Evolutionary conservation across 2,113 vertebrate species (phyloP), one percentile per base, ranked within the genome.

Genomic region (Tringa solitaria): DNA sequence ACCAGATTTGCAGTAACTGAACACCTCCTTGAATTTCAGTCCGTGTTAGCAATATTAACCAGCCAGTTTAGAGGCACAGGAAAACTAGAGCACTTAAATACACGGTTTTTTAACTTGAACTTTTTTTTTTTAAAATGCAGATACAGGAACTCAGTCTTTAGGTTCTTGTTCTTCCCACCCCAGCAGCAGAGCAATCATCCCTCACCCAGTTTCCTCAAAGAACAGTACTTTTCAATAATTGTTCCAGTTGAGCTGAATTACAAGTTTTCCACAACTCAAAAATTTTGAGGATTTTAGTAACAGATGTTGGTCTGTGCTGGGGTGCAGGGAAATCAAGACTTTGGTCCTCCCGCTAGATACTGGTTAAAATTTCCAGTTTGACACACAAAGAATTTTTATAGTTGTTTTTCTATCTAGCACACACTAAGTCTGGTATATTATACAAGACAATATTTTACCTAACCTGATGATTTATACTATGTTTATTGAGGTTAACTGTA

Each of bases 11-110:
- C 72, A 61, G 65, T 65, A 90, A 70, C 35, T 61, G 69, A 57
- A 67, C 39, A 86, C 23, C 37, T 73, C 76, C 84, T 95, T 48
- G 82, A 77, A 48, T 87, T 96, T 77, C 84, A 73, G n/a, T 48
- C 57, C 7, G 1, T 24, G 14, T 33, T 16, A 50, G 51, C 45
- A 74, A 70, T 70, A 70, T 79, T 79, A 87, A 84, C 57, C 41
- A 39, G 20, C 51, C 48, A 28, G 54, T 70, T 91, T n/a, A 91
- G 95, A 97, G 97, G 95, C 96, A 97, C 91, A 96, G 68, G 68
- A 96, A 95, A 97, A 74, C 46, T 33, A 65, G 68, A 96, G 65
- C 95, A 96, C 93, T 94, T 93, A 41, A 93, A 78, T 43, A 75
- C 22, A 37, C 51, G 13, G 35, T 77, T 97, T 95, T 59, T 9